These are phyloP conservation scores for Cololabis saira DNA, from an alignment of 2,113 vertebrate species.

Conservation along the genomic window DNA sequence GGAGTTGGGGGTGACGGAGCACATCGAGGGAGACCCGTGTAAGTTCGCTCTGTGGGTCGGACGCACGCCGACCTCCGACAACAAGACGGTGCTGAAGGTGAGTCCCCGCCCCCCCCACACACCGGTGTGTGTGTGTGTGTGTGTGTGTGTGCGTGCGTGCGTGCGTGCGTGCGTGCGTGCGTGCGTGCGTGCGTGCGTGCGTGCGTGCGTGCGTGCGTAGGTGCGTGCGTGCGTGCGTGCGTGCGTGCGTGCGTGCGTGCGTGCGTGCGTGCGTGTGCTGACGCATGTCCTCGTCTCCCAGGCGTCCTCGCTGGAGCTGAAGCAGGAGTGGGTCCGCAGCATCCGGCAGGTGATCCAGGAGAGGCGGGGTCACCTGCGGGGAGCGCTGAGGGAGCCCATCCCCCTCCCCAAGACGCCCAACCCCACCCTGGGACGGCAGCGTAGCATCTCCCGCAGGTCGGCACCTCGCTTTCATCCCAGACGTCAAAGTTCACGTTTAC, in stretches of 20 bases:
- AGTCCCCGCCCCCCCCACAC: too few species aligned
- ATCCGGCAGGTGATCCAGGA: constrained; percentile 98
- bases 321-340: constrained; percentile 99
- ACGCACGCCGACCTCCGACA: constrained; percentile 97
- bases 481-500: too few species aligned
- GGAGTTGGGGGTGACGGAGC: constrained; percentile 96
- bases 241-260: too few species aligned
- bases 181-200: too few species aligned
- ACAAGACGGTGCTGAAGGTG: constrained; percentile 98
- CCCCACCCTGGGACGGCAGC: constrained; percentile 83
- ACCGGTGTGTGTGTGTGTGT: too few species aligned
- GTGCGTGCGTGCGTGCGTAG: too few species aligned
- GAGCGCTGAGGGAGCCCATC: constrained; percentile 96
- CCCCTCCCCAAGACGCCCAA: constrained; percentile 96
- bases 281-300: constrained; percentile 44
- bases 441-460: constrained; percentile 96
- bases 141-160: too few species aligned
- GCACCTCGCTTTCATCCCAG: too few species aligned
- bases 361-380: constrained; percentile 95
- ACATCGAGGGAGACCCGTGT: constrained; percentile 97
- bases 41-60: constrained; percentile 99
- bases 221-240: too few species aligned
- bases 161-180: too few species aligned
- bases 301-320: constrained; percentile 96
- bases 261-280: accelerated